phyloP scores from a whole-genome alignment of 1,140 invertebrate genomes.

The Hyles vespertilio region DNA sequence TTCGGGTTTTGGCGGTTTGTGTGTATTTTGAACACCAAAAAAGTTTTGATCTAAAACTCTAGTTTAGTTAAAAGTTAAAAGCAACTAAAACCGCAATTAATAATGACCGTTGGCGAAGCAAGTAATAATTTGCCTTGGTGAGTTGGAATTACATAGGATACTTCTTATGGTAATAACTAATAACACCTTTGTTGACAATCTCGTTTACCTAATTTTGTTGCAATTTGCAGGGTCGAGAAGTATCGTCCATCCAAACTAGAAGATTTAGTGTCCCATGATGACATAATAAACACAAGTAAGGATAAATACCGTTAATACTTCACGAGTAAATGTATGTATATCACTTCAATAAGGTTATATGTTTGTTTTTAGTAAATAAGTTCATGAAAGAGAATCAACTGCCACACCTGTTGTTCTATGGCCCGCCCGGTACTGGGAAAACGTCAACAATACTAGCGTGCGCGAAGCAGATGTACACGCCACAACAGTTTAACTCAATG shows the following conservation, averaged over 20 bases:
- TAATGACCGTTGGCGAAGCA: conserved; percentile 3
- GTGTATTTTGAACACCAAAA: too few relatives aligned
- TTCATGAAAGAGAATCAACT: conserved; percentile 95
- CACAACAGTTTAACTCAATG: conserved; percentile 93
- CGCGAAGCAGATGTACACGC: conserved; percentile 94
- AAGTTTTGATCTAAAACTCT: too few relatives aligned
- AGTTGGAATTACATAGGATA: background rate
- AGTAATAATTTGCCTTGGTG: conserved; percentile 25
- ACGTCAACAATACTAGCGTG: conserved; percentile 98
- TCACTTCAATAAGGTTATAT: conserved; percentile 11
- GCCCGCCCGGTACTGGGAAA: conserved; percentile 98
- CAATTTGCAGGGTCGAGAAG: conserved; percentile 94
- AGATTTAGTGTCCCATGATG: conserved; percentile 97
- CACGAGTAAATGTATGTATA: conserved; percentile 4
- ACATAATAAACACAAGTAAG: conserved; percentile 97
- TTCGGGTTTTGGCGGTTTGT: too few relatives aligned
- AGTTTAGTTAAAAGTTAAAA: too few relatives aligned
- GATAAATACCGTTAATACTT: conserved; percentile 14
- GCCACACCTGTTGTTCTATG: conserved; percentile 98
- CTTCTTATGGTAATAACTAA: background rate
- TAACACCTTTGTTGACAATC: background rate
- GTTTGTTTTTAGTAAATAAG: conserved; percentile 86
- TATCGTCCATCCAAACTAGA: conserved; percentile 94
- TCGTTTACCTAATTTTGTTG: background rate
- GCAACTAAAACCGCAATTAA: background rate